Conservation (phyloP, 37 sponge, comb jelly and placozoan genomes). For the Oscarella lobularis region DNA sequence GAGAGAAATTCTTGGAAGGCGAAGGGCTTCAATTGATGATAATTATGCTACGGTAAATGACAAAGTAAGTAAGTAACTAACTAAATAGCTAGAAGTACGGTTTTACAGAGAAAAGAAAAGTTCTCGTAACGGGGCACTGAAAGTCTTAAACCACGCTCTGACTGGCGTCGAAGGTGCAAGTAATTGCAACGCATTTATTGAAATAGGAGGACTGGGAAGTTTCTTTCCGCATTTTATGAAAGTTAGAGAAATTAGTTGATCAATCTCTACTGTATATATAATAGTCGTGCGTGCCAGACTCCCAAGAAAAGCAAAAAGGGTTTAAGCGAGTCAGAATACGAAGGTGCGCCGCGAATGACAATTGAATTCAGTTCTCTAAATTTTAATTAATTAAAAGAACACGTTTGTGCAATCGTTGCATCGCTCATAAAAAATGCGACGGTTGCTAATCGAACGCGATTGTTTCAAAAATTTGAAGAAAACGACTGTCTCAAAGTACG, state of each 20-base stretch:
- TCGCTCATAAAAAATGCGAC: slow-evolving; percentile 60
- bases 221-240: slow-evolving; percentile 97
- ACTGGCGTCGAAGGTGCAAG: slow-evolving; percentile 56
- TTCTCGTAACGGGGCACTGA: slow-evolving; percentile 61
- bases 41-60: slow-evolving; percentile 75
- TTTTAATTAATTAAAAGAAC: slow-evolving; percentile 44
- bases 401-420: slow-evolving; percentile 76
- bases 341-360: slow-evolving; percentile 4
- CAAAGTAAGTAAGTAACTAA: neutral
- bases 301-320: slow-evolving; percentile 30
- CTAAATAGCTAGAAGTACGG: neutral
- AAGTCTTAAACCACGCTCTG: slow-evolving; percentile 91
- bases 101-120: slow-evolving; percentile 50
- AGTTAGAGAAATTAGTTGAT: neutral
- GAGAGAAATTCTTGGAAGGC: slow-evolving; percentile 81
- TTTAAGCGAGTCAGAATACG: slow-evolving; percentile 47
- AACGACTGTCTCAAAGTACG: slow-evolving; percentile 84
- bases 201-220: slow-evolving; percentile 79
- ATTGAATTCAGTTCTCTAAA: too few relatives aligned
- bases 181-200: slow-evolving; percentile 88
- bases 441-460: slow-evolving; percentile 2
- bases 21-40: slow-evolving; percentile 98
- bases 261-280: too few relatives aligned
- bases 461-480: slow-evolving; percentile 85
- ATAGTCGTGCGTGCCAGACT: slow-evolving; percentile 26